A percentile compares a stretch with the other conserved stretches of the same genome.
These are phyloP conservation scores for Thripadectes ignobilis DNA, from an alignment of 2,797 vertebrate species.

Conservation along the genomic window DNA sequence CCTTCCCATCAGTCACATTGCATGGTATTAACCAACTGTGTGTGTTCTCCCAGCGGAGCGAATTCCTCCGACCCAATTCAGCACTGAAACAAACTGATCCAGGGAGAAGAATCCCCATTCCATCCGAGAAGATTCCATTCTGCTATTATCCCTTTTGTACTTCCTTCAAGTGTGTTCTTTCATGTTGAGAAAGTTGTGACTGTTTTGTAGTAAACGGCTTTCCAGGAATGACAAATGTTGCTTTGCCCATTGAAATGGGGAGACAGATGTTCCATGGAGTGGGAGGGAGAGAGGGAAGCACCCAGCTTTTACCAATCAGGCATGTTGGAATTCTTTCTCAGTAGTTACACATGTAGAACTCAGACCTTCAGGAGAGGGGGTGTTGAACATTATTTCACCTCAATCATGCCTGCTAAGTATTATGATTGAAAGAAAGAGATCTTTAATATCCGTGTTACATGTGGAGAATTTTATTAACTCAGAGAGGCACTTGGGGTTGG, in stretches of 20 bases:
- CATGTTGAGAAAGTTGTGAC: neutral
- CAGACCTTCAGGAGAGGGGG: neutral
- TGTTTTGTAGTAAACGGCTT: neutral
- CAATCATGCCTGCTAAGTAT: neutral
- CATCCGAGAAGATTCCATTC: neutral
- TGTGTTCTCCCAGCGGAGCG: neutral
- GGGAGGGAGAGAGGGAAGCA: neutral
- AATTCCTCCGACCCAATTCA: neutral
- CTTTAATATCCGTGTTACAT: neutral
- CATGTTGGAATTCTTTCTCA: neutral
- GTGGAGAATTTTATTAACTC: slow-evolving; percentile 25
- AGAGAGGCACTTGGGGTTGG: neutral
- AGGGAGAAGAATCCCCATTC: neutral
- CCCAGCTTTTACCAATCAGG: neutral
- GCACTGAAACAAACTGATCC: neutral
- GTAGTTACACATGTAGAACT: neutral
- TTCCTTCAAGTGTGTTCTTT: neutral
- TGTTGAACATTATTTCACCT: neutral
- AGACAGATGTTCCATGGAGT: neutral
- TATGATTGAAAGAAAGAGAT: neutral
- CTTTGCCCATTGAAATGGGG: neutral
- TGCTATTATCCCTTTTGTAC: neutral
- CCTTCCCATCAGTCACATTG: neutral
- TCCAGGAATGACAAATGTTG: neutral
- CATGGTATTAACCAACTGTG: rapidly evolving